These are phyloP conservation scores for Delia radicum DNA, from an alignment of 1,140 invertebrate species.

Conservation along the genomic window DNA sequence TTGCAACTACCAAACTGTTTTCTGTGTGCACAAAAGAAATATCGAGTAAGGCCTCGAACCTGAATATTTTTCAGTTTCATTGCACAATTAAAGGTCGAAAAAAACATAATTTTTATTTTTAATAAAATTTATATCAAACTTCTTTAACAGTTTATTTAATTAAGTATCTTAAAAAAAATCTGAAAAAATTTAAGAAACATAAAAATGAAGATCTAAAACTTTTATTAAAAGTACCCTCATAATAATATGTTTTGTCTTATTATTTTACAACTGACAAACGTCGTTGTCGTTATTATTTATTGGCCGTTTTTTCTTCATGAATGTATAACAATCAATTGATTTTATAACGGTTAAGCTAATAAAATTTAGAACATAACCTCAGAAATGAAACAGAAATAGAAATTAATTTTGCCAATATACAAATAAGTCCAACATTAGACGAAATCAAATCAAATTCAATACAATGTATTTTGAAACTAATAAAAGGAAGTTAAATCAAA, in stretches of 20 bases:
- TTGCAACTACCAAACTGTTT: too few relatives aligned
- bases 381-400: not conserved
- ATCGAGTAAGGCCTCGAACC: too few relatives aligned
- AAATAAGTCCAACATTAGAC: not conserved
- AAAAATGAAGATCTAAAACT: too few relatives aligned
- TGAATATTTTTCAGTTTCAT: too few relatives aligned
- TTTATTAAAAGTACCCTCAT: not conserved
- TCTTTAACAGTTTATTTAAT: too few relatives aligned
- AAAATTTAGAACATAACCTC: not conserved
- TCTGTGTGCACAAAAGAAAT: too few relatives aligned
- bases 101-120: too few relatives aligned
- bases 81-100: too few relatives aligned
- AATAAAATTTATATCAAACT: too few relatives aligned
- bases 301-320: not conserved
- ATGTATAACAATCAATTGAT: not conserved
- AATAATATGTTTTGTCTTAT: not conserved
- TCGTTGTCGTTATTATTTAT: not conserved
- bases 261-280: not conserved
- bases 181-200: too few relatives aligned
- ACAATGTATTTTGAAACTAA: not conserved
- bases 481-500: not conserved
- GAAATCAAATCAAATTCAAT: not conserved
- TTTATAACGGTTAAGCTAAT: not conserved
- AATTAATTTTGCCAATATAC: not conserved
- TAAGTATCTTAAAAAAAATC: too few relatives aligned